Conservation (phyloP, 2,888 invertebrate genomes). For the Agapostemon virescens region DNA sequence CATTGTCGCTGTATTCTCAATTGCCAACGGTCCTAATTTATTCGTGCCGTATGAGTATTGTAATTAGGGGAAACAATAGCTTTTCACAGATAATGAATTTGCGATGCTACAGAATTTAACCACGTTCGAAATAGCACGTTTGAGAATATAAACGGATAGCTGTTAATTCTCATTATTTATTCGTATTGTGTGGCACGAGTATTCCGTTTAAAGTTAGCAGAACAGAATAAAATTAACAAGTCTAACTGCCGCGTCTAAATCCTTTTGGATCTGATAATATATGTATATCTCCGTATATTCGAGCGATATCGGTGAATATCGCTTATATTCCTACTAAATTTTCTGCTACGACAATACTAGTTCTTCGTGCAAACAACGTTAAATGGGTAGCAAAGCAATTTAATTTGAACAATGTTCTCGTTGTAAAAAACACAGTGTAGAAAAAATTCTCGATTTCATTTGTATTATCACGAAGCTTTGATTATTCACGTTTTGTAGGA, state of each 20-base stretch:
- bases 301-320: conserved; percentile 13
- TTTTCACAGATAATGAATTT: not conserved
- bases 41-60: not conserved
- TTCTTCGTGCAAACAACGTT: not conserved
- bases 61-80: not conserved
- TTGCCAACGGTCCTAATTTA: not conserved
- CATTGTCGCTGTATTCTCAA: not conserved
- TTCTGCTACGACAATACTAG: not conserved
- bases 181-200: not conserved
- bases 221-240: conserved; percentile 17
- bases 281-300: not conserved
- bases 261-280: not conserved
- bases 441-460: not conserved
- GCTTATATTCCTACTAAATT: conserved; percentile 21
- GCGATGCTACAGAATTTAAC: not conserved
- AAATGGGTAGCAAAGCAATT: not conserved
- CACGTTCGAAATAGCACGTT: not conserved
- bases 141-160: not conserved
- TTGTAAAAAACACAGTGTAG: no score
- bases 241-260: conserved; percentile 7
- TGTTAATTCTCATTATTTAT: not conserved
- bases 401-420: no score
- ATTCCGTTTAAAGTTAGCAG: conserved; percentile 14
- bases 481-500: not conserved
- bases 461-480: not conserved